These are phyloP conservation scores for Dryadula phaetusa DNA, from an alignment of 2,888 invertebrate genomes.

Conservation along the genomic window DNA sequence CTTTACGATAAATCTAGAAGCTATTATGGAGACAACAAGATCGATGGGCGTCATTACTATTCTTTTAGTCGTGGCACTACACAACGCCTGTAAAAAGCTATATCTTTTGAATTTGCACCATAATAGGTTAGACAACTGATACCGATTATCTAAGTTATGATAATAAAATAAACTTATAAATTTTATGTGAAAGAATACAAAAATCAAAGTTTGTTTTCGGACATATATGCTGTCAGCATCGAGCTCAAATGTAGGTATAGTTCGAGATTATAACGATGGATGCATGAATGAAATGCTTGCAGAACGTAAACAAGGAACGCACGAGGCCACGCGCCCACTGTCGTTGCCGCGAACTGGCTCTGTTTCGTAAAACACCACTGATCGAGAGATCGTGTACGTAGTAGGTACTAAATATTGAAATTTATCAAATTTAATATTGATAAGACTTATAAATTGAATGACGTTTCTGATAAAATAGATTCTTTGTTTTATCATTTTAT, in stretches of 20 bases:
- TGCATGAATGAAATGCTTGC: slow-evolving; percentile 57
- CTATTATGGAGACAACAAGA: not conserved
- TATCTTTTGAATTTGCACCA: too few species aligned
- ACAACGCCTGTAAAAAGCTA: too few species aligned
- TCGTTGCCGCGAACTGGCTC: slow-evolving; percentile 36
- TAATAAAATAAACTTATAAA: not conserved
- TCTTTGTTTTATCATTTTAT: not conserved
- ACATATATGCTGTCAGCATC: slow-evolving; percentile 30
- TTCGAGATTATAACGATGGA: slow-evolving; percentile 46
- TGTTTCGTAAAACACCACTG: slow-evolving; percentile 22
- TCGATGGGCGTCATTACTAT: not conserved
- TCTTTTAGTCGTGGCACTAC: not conserved
- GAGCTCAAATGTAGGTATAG: slow-evolving; percentile 36
- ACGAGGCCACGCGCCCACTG: slow-evolving; percentile 53
- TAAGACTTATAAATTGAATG: not conserved
- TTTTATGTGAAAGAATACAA: not conserved
- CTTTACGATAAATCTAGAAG: not conserved
- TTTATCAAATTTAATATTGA: not conserved
- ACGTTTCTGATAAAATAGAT: not conserved
- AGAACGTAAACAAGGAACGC: slow-evolving; percentile 58
- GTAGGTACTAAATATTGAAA: not conserved
- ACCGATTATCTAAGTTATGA: not conserved
- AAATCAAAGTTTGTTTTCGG: not conserved
- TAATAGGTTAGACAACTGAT: not conserved
- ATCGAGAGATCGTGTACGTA: not conserved